A percentile compares a stretch with the other conserved stretches of the same genome.
Evolutionary conservation across 2,888 invertebrate genomes (phyloP).

Genomic region (Fragum fragum): DNA sequence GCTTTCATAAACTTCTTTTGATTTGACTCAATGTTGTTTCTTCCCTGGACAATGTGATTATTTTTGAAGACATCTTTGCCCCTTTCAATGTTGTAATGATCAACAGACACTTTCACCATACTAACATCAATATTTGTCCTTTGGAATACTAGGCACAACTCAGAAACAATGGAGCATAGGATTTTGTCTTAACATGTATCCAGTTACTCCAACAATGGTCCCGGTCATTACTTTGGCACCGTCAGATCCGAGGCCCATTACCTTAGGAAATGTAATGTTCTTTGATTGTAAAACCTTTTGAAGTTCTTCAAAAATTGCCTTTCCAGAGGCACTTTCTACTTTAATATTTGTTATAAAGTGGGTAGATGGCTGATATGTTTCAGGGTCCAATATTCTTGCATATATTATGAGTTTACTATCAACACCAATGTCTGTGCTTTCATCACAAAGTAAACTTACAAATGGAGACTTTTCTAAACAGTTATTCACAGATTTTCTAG

Average conservation of each 20-base stretch:
- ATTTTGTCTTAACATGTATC: conserved; percentile 28
- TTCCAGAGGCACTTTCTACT: conserved; percentile 12
- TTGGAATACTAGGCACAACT: conserved; percentile 36
- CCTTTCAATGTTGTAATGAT: conserved; percentile 22
- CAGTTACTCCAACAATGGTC: conserved; percentile 29
- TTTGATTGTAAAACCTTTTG: background rate
- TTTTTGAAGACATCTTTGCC: conserved; percentile 32
- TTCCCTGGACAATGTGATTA: conserved; percentile 38
- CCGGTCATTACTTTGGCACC: conserved; percentile 38
- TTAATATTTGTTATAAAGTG: conserved; percentile 28
- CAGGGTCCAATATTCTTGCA: conserved; percentile 18
- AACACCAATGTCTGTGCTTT: conserved; percentile 38
- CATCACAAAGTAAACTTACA: conserved; percentile 37
- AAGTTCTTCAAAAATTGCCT: conserved; percentile 9
- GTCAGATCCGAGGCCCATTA: conserved; percentile 20
- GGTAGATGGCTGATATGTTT: conserved; percentile 23
- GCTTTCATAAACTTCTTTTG: conserved; percentile 28
- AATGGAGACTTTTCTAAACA: conserved; percentile 19
- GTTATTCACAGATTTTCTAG: too few species aligned
- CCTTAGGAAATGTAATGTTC: background rate
- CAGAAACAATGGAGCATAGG: conserved; percentile 34
- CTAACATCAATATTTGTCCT: conserved; percentile 30
- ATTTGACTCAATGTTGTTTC: conserved; percentile 32
- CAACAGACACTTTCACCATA: conserved; percentile 16
- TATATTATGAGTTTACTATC: conserved; percentile 34